Evolutionary conservation across 2,888 invertebrate genomes (phyloP), one percentile per base, ranked within the genome.

Genomic region (Cordilura impudica): DNA sequence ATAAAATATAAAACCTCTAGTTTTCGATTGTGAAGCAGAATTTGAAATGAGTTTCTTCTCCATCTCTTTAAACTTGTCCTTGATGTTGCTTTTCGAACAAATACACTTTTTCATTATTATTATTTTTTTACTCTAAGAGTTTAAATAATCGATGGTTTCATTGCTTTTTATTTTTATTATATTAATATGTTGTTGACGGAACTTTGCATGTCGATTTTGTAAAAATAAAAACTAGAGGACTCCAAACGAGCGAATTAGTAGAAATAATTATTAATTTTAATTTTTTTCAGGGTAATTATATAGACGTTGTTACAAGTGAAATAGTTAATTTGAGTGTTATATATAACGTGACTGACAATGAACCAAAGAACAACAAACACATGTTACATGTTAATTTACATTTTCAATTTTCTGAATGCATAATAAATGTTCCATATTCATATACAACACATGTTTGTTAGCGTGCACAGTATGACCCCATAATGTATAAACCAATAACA

Each of bases 271-370:
- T 71, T 63, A 35, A 63, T 47, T 56, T 63, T 43, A 53, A 63
- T 31, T 63, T 31, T 21, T 45, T 56, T 35, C 47, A 31, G 49
- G 51, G 31, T 63, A 63, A 63, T 63, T 63, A 49, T 60, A 60
- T 23, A 43, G 26, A 53, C n/a, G 23, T 45, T 72, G 56, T 26
- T 54, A 56, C 54, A 47, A 70, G 71, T 54, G 21, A 72, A 72
- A 72, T 58, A 73, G 58, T 73, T 72, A 65, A 73, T 66, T 65
- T 58, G 65, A 58, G 65, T 65, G 72, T 73, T 29, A 58, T 58
- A 51, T 51, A 73, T 73, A 29, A 73, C 65, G 58, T 73, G 65
- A 73, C 51, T 73, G 49, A 39, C 56, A 71, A 39, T 63, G 45
- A 63, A 54, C 21, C 7, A 45, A 43, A 10, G 12, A 56, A 23